Percentiles rank a stretch among this genome's conserved stretches.
phyloP scores from a whole-genome alignment of 2,113 vertebrate species.

The Gasterosteus aculeatus region DNA sequence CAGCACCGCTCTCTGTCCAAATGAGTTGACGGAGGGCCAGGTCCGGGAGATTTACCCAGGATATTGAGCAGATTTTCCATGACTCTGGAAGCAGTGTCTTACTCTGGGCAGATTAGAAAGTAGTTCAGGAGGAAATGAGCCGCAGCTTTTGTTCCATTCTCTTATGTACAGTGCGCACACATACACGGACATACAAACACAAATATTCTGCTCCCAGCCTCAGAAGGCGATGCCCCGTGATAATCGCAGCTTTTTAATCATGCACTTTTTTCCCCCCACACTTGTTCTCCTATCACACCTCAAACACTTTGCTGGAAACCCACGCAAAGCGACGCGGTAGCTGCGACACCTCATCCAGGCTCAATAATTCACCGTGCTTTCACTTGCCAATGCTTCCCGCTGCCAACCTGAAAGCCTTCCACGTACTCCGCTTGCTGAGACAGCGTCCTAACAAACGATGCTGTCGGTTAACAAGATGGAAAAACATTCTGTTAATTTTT shows the following conservation, averaged over 20 bases:
- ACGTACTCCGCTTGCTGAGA: conserved; percentile 67
- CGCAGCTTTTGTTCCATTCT: conserved; percentile 53
- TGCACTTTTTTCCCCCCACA: conserved; percentile 48
- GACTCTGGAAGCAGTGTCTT: conserved; percentile 57
- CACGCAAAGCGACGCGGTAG: conserved; percentile 62
- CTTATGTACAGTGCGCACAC: conserved; percentile 47
- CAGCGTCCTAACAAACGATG: conserved; percentile 77
- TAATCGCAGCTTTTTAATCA: conserved; percentile 69
- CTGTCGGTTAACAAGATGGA: conserved; percentile 79
- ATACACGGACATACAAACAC: conserved; percentile 38
- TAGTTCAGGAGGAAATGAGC: conserved; percentile 50
- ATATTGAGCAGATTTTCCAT: conserved; percentile 71
- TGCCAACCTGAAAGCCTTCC: conserved; percentile 71
- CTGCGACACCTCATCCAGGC: conserved; percentile 72
- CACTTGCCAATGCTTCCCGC: conserved; percentile 68
- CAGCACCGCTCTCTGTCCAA: conserved; percentile 85
- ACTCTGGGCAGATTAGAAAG: conserved; percentile 55
- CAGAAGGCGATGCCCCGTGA: conserved; percentile 34
- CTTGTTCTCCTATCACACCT: conserved; percentile 70
- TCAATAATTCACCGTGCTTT: conserved; percentile 72
- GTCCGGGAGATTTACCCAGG: conserved; percentile 78
- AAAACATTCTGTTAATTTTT: conserved; percentile 81
- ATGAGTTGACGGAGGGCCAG: conserved; percentile 92
- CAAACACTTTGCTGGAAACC: conserved; percentile 67
- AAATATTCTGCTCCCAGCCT: conserved; percentile 53